A percentile compares a stretch with the other conserved stretches of the same genome.
Conservation (phyloP, 2,797 vertebrate species). For the Sebastes oblongus region DNA sequence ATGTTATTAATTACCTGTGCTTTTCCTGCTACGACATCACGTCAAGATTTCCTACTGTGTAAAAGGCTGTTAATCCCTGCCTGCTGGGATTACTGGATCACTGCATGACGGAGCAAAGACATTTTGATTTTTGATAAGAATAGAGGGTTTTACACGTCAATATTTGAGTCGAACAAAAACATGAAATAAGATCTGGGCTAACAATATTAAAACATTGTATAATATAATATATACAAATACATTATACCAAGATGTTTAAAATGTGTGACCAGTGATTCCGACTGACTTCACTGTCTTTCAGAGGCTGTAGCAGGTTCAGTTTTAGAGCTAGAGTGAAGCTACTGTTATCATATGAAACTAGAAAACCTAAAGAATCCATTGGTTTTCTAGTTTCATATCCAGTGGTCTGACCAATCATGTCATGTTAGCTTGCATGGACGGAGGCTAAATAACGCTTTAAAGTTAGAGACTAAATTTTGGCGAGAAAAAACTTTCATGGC, state of each 20-base stretch:
- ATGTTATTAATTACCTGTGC: neutral
- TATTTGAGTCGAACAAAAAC: neutral
- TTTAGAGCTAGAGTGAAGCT: too few species aligned
- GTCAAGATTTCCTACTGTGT: neutral
- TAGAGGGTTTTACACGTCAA: neutral
- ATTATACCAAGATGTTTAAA: neutral
- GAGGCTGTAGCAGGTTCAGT: too few species aligned
- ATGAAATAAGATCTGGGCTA: neutral
- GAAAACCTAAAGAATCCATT: too few species aligned
- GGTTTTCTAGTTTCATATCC: too few species aligned
- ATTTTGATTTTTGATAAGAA: neutral
- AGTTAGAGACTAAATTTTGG: too few species aligned
- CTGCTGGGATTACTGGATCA: neutral
- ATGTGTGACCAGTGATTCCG: neutral
- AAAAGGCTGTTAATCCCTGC: neutral
- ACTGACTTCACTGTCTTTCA: too few species aligned
- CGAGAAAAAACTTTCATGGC: too few species aligned
- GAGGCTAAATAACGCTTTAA: too few species aligned
- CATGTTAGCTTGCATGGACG: too few species aligned
- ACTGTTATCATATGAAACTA: too few species aligned
- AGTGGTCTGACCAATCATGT: too few species aligned
- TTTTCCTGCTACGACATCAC: neutral
- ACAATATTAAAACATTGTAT: neutral
- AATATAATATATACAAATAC: neutral
- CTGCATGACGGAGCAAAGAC: neutral